A percentile compares a stretch with the other conserved stretches of the same genome.
phyloP scores from a whole-genome alignment of 2,888 invertebrate species.

The Electrophaes corylata region DNA sequence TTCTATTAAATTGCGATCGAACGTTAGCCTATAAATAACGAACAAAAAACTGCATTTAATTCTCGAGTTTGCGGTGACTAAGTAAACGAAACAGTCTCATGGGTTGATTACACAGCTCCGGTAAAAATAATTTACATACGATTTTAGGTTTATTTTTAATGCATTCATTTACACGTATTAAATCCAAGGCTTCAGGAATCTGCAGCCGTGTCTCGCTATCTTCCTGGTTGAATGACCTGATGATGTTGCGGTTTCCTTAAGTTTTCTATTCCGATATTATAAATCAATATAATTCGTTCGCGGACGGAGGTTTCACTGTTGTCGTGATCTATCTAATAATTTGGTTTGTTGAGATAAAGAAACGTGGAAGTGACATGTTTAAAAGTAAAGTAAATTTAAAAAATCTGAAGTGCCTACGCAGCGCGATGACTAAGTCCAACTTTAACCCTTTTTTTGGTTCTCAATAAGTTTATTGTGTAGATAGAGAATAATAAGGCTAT shows the following conservation, averaged over 20 bases:
- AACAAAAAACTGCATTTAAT: no score
- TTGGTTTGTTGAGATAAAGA: slow-evolving; percentile 32
- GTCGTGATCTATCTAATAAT: slow-evolving; percentile 56
- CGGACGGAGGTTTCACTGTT: slow-evolving; percentile 47
- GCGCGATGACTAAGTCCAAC: no score
- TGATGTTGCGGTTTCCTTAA: slow-evolving; percentile 34
- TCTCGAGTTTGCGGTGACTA: no score
- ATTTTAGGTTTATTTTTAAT: slow-evolving; percentile 6
- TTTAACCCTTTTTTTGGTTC: no score
- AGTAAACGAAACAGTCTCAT: no score
- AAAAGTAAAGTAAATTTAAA: neutral
- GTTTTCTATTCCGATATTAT: slow-evolving; percentile 45
- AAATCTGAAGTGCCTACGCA: no score
- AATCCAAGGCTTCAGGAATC: slow-evolving; percentile 10
- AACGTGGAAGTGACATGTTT: slow-evolving; percentile 37
- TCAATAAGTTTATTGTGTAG: no score
- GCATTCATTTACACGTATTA: slow-evolving; percentile 4
- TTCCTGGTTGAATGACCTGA: slow-evolving; percentile 31
- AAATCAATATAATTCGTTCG: slow-evolving; percentile 51
- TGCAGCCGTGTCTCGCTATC: neutral
- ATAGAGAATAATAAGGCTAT: no score
- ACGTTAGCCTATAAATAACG: no score
- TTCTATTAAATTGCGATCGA: no score
- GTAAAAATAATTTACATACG: no score
- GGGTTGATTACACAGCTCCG: no score